Percentiles rank a stretch among this genome's conserved stretches.
Evolutionary conservation across 1,140 invertebrate genomes (phyloP).

Genomic region (Drosophila leontia): DNA sequence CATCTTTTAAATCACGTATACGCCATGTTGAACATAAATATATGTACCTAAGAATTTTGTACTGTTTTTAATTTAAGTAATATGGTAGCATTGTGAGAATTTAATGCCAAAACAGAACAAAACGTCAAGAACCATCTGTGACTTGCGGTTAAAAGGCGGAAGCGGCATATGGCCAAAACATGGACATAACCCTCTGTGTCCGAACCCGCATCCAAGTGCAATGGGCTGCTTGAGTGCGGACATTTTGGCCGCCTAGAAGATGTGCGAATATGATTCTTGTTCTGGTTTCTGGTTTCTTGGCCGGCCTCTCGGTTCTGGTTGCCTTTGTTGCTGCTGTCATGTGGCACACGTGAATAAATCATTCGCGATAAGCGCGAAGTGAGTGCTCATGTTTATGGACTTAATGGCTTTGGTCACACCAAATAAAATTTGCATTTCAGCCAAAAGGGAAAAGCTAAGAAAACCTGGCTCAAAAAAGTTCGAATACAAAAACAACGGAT

Average conservation of each 20-base stretch:
- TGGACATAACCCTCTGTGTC: slow-evolving; percentile 2
- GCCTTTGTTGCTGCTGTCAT: slow-evolving; percentile 38
- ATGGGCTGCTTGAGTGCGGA: slow-evolving; percentile 50
- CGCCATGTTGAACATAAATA: neutral
- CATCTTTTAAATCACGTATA: neutral
- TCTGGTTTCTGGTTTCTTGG: slow-evolving; percentile 19
- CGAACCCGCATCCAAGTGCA: neutral
- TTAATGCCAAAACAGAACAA: neutral
- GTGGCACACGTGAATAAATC: slow-evolving; percentile 72
- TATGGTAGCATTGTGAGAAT: neutral
- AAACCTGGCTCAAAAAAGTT: slow-evolving; percentile 3
- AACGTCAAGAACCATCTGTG: slow-evolving; percentile 24
- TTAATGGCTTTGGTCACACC: slow-evolving; percentile 57
- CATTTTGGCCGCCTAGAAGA: slow-evolving; percentile 68
- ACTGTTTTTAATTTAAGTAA: too few relatives aligned
- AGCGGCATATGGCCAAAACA: slow-evolving; percentile 36
- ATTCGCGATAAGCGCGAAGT: slow-evolving; percentile 69
- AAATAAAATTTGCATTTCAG: slow-evolving; percentile 51
- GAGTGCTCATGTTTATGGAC: slow-evolving; percentile 55
- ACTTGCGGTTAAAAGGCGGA: slow-evolving; percentile 22
- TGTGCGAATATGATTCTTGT: slow-evolving; percentile 30
- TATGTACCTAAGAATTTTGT: too few relatives aligned
- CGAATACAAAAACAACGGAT: slow-evolving; percentile 2
- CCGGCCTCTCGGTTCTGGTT: slow-evolving; percentile 28
- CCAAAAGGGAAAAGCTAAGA: slow-evolving; percentile 15